Conservation (phyloP, 1,140 invertebrate genomes). For the Neodiprion virginianus region DNA sequence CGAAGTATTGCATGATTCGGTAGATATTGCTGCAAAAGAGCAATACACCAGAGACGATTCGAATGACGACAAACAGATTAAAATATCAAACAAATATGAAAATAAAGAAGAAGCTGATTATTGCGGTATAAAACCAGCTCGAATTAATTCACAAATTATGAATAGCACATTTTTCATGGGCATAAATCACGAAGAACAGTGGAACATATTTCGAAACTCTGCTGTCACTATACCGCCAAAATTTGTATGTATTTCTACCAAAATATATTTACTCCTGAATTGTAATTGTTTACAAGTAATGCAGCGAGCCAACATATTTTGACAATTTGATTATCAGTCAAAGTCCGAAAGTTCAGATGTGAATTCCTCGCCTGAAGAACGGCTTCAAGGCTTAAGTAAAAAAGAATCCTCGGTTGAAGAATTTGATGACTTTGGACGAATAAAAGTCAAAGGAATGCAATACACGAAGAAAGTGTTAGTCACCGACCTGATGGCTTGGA, state of each 20-base stretch:
- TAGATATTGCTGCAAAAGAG: neutral
- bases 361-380: slow-evolving; percentile 10
- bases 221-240: neutral
- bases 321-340: slow-evolving; percentile 30
- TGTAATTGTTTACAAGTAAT: neutral
- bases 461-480: slow-evolving; percentile 30
- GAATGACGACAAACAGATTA: neutral
- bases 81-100: neutral
- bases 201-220: neutral
- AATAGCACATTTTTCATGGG: neutral
- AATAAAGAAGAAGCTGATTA: neutral
- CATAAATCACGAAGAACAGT: neutral
- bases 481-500: slow-evolving; percentile 46
- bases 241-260: neutral
- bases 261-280: neutral
- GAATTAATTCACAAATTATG: neutral
- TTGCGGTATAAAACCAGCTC: neutral
- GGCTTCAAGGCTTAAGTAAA: slow-evolving; percentile 20
- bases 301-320: neutral
- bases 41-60: neutral
- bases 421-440: slow-evolving; percentile 15
- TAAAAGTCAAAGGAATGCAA: neutral
- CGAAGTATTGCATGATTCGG: neutral
- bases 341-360: neutral
- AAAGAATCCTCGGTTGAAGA: neutral